Percentiles rank a stretch among this genome's conserved stretches.
phyloP scores from a whole-genome alignment of 2,113 vertebrate species.

The Phaethornis superciliosus region DNA sequence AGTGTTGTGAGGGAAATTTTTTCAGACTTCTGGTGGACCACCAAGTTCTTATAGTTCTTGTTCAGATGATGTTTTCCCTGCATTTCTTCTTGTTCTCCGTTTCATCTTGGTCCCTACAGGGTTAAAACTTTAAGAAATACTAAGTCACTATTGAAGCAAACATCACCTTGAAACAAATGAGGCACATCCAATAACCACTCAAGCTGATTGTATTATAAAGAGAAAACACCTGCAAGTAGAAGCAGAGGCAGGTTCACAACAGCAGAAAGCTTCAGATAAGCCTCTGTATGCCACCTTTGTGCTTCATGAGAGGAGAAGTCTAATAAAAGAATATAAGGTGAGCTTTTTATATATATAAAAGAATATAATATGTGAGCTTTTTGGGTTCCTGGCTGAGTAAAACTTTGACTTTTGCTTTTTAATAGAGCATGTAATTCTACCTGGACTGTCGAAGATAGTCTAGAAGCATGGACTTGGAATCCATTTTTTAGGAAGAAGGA shows the following conservation, averaged over 20 bases:
- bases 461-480: background rate
- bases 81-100: background rate
- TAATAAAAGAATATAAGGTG: background rate
- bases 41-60: background rate
- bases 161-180: background rate
- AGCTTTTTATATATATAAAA: no score
- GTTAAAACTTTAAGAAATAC: background rate
- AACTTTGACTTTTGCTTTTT: background rate
- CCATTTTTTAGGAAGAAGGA: background rate
- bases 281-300: fast-evolving
- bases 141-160: background rate
- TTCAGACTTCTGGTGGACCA: background rate
- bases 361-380: background rate
- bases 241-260: background rate
- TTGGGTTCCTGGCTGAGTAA: background rate
- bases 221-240: background rate
- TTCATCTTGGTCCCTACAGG: background rate
- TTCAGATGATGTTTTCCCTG: background rate
- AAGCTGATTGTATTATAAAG: background rate
- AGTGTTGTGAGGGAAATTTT: background rate
- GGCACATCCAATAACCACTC: background rate
- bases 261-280: background rate
- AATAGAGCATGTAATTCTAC: no score
- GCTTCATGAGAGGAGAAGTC: fast-evolving
- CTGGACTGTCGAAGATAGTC: fast-evolving